Base-by-base conservation (phyloP, 2,888 invertebrate species). In the Pseudococcus longispinus region DNA sequence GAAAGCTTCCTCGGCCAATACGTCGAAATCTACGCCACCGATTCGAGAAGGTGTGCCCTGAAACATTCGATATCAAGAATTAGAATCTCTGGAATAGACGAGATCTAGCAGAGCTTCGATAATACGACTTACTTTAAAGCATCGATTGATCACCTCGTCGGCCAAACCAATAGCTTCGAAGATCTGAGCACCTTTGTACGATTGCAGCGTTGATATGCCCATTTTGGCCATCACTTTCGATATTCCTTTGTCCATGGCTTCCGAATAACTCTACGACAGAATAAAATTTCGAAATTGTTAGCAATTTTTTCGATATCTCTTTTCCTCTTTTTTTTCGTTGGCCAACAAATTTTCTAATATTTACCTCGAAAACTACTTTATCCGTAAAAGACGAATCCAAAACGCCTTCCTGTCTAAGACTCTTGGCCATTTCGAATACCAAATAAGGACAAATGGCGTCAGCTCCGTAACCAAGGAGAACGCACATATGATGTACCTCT, bases 121-220 rank as follows among this genome's bases (percentile, higher is more conserved):
- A 55, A 55, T 60, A 11, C 26, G 0, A 77, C 82, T 93, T 89
- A 92, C 91, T 93, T 92, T 96, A 92, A 99, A 99, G 91, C 99
- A 98, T 90, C 96, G 96, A 87, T 98, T 96, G 88, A 99, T 94
- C 0, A 99, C 96, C 90, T 99, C 98, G 88, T 95, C 94, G 60
- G 96, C 95, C 82, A 99, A 91, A 0, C 99, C 99, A 13, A 99
- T 98, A 0, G 98, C 98, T 91, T 99, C 99, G 90, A 99, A 99
- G 89, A 99, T 99, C 92, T 99, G 99, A 0, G 99, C 99, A 88
- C 98, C 97, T 92, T 98, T 99, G 92, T 99, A 99, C 0, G 98
- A 98, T 91, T 99, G 99, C 65, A 99, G 92, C 0, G 99, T 99
- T 87, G 98, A 98, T 90, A 99, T 99, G 87, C 99, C 99, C 99